Conservation (phyloP, 37 sponge, comb jelly and placozoan species). For the Petrosia ficiformis region DNA sequence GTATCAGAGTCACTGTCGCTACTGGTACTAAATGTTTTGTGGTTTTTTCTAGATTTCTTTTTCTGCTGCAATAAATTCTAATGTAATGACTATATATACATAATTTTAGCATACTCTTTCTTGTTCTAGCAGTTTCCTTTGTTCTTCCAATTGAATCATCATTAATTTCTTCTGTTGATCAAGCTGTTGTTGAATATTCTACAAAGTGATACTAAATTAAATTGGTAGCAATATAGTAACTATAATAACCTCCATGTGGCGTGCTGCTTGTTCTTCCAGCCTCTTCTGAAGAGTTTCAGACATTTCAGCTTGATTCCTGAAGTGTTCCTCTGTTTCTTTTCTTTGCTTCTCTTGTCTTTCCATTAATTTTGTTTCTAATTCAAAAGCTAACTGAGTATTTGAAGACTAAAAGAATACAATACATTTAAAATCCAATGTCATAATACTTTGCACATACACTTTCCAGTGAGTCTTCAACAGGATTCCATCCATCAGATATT, state of each 20-base stretch:
- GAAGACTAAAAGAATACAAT: not conserved
- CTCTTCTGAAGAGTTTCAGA: not conserved
- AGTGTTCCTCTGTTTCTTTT: constrained; percentile 26
- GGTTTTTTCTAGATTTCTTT: too few species aligned
- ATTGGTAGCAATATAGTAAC: too few species aligned
- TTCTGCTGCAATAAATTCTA: too few species aligned
- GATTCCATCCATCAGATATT: not conserved
- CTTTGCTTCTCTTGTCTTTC: constrained; percentile 28
- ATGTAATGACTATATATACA: too few species aligned
- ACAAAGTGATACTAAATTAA: too few species aligned
- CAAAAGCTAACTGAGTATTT: constrained; percentile 2
- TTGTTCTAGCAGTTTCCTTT: not conserved
- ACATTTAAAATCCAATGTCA: not conserved
- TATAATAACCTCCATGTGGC: not conserved
- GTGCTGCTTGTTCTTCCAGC: not conserved
- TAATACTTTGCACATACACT: not conserved
- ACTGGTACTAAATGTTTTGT: not conserved
- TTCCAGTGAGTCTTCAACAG: not conserved
- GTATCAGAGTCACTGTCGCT: not conserved
- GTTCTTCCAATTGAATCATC: not conserved
- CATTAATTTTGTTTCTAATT: constrained; percentile 25
- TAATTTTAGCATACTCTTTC: too few species aligned
- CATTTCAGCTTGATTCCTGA: constrained; percentile 27
- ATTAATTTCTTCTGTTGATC: not conserved
- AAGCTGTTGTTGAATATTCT: not conserved